A percentile compares a stretch with the other conserved stretches of the same genome.
These are phyloP conservation scores for Rynchops niger DNA, from an alignment of 2,113 vertebrate genomes.

Conservation along the genomic window DNA sequence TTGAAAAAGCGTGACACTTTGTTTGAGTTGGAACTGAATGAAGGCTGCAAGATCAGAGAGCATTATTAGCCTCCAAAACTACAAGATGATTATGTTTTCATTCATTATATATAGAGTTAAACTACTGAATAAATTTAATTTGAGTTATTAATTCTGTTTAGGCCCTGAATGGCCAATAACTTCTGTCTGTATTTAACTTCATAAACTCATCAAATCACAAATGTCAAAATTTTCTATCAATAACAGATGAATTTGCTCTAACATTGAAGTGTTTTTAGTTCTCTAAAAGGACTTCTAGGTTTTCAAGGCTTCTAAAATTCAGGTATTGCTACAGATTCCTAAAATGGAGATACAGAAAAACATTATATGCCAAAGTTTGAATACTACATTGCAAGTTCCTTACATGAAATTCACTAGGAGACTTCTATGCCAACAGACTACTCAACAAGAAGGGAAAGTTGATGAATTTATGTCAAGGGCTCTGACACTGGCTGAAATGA, in stretches of 20 bases:
- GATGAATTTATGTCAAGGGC: not conserved
- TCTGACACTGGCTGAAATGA: not conserved
- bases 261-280: not conserved
- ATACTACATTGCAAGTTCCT: not conserved
- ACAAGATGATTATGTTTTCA: not conserved
- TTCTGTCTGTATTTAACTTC: not conserved
- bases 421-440: not conserved
- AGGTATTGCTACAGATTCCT: not conserved
- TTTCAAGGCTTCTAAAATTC: not conserved
- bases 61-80: not conserved
- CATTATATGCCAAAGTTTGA: not conserved
- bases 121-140: not conserved
- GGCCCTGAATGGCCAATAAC: not conserved
- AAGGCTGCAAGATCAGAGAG: not conserved
- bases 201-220: not conserved
- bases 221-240: not conserved
- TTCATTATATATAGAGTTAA: not conserved
- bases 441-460: not conserved
- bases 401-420: not conserved
- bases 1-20: not conserved
- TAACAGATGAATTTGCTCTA: not conserved
- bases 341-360: not conserved
- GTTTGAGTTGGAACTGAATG: not conserved
- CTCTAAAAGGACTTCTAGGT: not conserved
- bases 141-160: not conserved